Conservation (phyloP, 1,140 invertebrate genomes). For the Oryctes rhinoceros region DNA sequence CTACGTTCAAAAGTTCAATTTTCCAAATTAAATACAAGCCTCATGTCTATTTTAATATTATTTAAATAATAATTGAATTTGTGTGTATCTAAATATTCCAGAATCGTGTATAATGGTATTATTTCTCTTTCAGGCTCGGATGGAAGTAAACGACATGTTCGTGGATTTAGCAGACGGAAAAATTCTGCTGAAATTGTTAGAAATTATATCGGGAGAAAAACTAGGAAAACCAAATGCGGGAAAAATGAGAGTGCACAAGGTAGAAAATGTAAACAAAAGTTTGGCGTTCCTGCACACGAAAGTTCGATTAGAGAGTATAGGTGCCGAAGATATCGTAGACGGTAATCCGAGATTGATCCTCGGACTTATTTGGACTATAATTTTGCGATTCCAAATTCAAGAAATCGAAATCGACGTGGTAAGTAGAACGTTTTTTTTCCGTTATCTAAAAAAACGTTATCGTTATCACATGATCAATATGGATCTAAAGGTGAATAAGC, state of each 20-base stretch:
- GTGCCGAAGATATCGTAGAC: slow-evolving; percentile 98
- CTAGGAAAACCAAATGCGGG: slow-evolving; percentile 96
- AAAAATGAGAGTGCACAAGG: slow-evolving; percentile 97
- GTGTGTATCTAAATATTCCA: no score
- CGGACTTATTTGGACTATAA: slow-evolving; percentile 98
- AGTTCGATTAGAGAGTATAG: slow-evolving; percentile 97
- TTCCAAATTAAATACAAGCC: no score
- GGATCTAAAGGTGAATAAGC: not conserved
- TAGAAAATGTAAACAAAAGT: slow-evolving; percentile 99
- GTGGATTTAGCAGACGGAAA: slow-evolving; percentile 95
- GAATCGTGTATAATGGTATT: no score
- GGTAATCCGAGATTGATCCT: slow-evolving; percentile 95
- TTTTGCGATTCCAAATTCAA: slow-evolving; percentile 96
- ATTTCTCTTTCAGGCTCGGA: slow-evolving; percentile 74
- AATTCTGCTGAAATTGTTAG: slow-evolving; percentile 94
- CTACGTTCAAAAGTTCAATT: no score
- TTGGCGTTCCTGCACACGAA: slow-evolving; percentile 97
- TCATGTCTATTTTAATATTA: no score
- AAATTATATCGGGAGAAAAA: slow-evolving; percentile 98
- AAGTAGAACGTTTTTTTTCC: slow-evolving; percentile 60
- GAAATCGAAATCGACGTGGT: slow-evolving; percentile 98
- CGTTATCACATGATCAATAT: not conserved
- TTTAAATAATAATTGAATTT: no score
- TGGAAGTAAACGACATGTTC: slow-evolving; percentile 98
- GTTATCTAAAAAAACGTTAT: slow-evolving; percentile 28